A percentile compares a stretch with the other conserved stretches of the same genome.
Conservation (phyloP, 2,113 vertebrate species). For the Sorex fumeus region DNA sequence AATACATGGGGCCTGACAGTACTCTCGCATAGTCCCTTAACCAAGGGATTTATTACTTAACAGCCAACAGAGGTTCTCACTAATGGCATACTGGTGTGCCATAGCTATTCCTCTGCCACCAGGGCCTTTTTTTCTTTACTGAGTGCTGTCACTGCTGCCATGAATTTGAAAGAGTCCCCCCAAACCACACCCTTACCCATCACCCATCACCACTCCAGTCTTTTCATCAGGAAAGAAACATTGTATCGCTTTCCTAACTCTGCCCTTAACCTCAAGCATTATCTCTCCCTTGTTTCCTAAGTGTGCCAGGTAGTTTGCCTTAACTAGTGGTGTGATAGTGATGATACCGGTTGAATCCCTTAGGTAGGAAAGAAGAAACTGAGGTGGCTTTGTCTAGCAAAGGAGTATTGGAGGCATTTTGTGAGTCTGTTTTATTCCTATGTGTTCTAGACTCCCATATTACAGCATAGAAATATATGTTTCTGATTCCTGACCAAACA, state of each 20-base stretch:
- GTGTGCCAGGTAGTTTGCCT: slow-evolving; percentile 1
- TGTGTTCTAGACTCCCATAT: slow-evolving; percentile 31
- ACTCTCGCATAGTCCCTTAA: slow-evolving; percentile 38
- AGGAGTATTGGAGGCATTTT: slow-evolving; percentile 7
- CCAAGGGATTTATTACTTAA: slow-evolving; percentile 50
- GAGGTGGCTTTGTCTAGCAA: slow-evolving; percentile 10
- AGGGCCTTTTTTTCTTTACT: slow-evolving; percentile 17
- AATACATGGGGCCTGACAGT: background rate
- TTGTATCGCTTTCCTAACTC: slow-evolving; percentile 2
- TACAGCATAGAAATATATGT: slow-evolving; percentile 56
- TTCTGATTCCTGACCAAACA: slow-evolving; percentile 12
- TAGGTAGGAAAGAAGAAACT: slow-evolving; percentile 35
- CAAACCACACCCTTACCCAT: background rate
- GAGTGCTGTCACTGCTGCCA: background rate
- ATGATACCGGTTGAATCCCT: background rate
- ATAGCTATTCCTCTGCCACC: background rate
- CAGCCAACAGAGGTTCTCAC: slow-evolving; percentile 11
- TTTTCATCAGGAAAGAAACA: background rate
- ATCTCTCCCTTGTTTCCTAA: background rate
- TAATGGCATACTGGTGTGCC: slow-evolving; percentile 5
- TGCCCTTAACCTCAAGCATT: background rate
- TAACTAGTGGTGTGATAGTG: background rate
- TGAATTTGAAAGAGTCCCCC: slow-evolving; percentile 33
- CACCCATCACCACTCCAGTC: background rate
- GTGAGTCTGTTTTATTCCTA: slow-evolving; percentile 31